These are phyloP conservation scores for Macquaria australasica DNA, from an alignment of 2,113 vertebrate species.

Conservation along the genomic window DNA sequence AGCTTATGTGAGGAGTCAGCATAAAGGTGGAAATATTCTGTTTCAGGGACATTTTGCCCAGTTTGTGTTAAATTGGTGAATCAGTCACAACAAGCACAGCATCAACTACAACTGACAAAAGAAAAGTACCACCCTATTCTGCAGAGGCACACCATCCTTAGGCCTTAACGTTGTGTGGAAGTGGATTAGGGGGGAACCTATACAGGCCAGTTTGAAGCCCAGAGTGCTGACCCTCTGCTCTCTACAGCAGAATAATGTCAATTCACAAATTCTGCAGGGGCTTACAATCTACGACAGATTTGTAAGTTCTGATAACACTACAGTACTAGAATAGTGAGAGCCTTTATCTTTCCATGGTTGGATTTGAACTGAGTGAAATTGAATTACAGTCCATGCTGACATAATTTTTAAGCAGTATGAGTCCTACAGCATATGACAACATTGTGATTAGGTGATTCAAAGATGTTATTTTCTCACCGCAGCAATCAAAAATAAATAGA, in stretches of 20 bases:
- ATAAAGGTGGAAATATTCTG: background rate
- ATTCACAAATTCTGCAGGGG: background rate
- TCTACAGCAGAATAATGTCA: background rate
- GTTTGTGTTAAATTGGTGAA: background rate
- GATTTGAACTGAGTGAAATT: background rate
- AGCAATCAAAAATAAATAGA: background rate
- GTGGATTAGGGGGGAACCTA: background rate
- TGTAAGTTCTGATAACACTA: background rate
- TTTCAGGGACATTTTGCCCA: background rate
- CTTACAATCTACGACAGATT: background rate
- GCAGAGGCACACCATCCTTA: background rate
- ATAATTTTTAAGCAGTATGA: background rate
- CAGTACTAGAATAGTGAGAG: background rate
- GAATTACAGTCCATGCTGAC: background rate
- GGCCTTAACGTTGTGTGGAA: background rate
- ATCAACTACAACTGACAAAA: background rate
- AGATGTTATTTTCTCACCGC: slow-evolving; percentile 12
- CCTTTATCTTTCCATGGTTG: background rate
- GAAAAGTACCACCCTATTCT: background rate
- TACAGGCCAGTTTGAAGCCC: background rate
- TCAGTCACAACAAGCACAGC: background rate
- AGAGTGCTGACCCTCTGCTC: background rate
- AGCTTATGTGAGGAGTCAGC: too few relatives aligned
- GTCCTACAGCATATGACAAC: background rate
- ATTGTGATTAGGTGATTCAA: background rate